These are phyloP conservation scores for Oncorhynchus keta DNA, from an alignment of 2,113 vertebrate species.

Conservation along the genomic window DNA sequence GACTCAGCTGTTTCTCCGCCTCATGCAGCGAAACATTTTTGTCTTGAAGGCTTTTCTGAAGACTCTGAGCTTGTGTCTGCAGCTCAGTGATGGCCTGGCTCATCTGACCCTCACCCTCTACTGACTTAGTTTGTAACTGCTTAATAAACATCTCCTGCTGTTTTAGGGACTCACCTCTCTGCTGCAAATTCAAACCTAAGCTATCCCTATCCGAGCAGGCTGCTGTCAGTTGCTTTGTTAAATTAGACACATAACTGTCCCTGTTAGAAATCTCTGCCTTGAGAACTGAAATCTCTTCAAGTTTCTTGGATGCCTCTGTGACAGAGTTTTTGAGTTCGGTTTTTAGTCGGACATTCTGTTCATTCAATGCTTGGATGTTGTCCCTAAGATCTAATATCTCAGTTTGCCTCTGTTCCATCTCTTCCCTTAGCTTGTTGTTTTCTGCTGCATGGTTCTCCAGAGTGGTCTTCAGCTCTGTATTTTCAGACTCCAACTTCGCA, in stretches of 20 bases:
- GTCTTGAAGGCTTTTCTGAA: slow-evolving; percentile 53
- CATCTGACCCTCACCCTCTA: slow-evolving; percentile 61
- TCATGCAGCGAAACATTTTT: slow-evolving; percentile 65
- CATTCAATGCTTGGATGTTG: slow-evolving; percentile 57
- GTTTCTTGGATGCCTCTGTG: slow-evolving; percentile 45
- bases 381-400: slow-evolving; percentile 66
- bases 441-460: slow-evolving; percentile 62
- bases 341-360: slow-evolving; percentile 74
- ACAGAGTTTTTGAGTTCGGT: slow-evolving; percentile 66
- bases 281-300: slow-evolving; percentile 64
- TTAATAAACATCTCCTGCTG: slow-evolving; percentile 71
- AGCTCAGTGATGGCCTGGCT: slow-evolving; percentile 65
- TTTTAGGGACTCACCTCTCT: slow-evolving; percentile 66
- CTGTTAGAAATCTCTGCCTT: slow-evolving; percentile 62
- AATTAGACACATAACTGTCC: slow-evolving; percentile 57
- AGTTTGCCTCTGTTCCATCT: slow-evolving; percentile 52
- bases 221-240: slow-evolving; percentile 64
- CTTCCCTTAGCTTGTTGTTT: slow-evolving; percentile 58
- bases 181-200: slow-evolving; percentile 57
- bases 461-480: slow-evolving; percentile 48
- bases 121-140: slow-evolving; percentile 62
- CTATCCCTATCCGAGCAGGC: slow-evolving; percentile 62
- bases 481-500: slow-evolving; percentile 67
- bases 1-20: slow-evolving; percentile 64
- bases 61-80: slow-evolving; percentile 60